Conservation (phyloP, 1,140 invertebrate species). For the Dendrolimus kikuchii region DNA sequence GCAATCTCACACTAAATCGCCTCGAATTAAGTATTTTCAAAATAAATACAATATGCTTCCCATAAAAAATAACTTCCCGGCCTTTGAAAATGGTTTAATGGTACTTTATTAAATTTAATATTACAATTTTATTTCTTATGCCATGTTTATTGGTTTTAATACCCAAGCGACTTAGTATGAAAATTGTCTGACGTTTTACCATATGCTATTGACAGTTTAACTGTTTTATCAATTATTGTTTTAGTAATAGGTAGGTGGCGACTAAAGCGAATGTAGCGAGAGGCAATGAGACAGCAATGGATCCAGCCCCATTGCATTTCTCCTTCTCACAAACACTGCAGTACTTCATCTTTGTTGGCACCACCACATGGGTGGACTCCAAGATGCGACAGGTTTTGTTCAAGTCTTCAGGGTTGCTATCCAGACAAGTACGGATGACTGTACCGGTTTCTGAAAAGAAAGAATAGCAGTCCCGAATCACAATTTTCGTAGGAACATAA, state of each 20-base stretch:
- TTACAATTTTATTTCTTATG: too few relatives aligned
- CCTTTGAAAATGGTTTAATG: too few relatives aligned
- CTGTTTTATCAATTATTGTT: conserved; percentile 38
- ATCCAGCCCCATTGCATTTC: conserved; percentile 72
- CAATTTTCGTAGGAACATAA: too few relatives aligned
- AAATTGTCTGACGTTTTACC: too few relatives aligned
- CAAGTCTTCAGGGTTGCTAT: conserved; percentile 48
- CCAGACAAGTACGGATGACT: conserved; percentile 49
- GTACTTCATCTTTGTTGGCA: conserved; percentile 35
- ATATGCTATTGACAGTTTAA: not conserved
- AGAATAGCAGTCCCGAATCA: not conserved
- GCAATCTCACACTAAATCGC: too few relatives aligned
- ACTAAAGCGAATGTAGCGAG: conserved; percentile 47
- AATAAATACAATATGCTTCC: too few relatives aligned
- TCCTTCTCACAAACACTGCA: conserved; percentile 65
- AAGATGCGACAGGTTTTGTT: conserved; percentile 47
- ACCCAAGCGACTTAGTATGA: too few relatives aligned
- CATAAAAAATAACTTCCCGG: too few relatives aligned
- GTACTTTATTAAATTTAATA: too few relatives aligned
- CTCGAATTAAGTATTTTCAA: too few relatives aligned
- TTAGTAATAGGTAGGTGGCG: conserved; percentile 43
- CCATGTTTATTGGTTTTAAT: too few relatives aligned
- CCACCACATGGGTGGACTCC: conserved; percentile 21
- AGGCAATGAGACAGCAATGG: conserved; percentile 53
- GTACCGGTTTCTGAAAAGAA: conserved; percentile 44